Evolutionary conservation across 2,888 invertebrate species (phyloP).

Genomic region (Dione juno): DNA sequence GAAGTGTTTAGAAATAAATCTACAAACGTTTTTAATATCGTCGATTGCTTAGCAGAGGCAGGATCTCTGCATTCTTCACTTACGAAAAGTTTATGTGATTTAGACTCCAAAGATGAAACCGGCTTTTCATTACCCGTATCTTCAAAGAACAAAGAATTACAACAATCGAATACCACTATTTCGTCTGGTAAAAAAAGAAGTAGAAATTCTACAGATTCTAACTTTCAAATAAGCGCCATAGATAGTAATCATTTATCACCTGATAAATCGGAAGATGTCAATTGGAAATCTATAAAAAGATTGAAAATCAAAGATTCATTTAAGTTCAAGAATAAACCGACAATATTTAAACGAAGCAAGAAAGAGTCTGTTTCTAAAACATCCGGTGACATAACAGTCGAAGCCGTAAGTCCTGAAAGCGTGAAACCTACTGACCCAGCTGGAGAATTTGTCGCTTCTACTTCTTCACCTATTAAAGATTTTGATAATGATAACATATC

Average conservation of each 20-base stretch:
- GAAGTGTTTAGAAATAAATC: constrained; percentile 81
- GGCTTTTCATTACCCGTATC: constrained; percentile 68
- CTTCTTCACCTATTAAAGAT: constrained; percentile 77
- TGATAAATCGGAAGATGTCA: constrained; percentile 76
- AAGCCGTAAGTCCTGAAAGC: constrained; percentile 72
- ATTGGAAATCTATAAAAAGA: constrained; percentile 81
- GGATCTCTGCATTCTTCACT: constrained; percentile 76
- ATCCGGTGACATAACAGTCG: constrained; percentile 72
- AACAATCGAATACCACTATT: constrained; percentile 76
- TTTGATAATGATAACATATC: constrained; percentile 78
- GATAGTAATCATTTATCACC: constrained; percentile 68
- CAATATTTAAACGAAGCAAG: constrained; percentile 76
- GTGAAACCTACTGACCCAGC: constrained; percentile 76
- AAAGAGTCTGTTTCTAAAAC: constrained; percentile 73
- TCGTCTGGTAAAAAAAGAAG: constrained; percentile 79
- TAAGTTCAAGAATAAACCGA: constrained; percentile 78
- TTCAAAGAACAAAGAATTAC: constrained; percentile 67
- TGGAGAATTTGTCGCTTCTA: constrained; percentile 74
- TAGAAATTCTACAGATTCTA: constrained; percentile 79
- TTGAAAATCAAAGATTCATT: constrained; percentile 81
- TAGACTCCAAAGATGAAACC: constrained; percentile 73
- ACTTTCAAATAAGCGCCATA: constrained; percentile 72
- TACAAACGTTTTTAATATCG: constrained; percentile 77
- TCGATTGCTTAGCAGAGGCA: constrained; percentile 73
- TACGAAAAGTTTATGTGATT: constrained; percentile 76